A percentile compares a stretch with the other conserved stretches of the same genome.
These are phyloP conservation scores for Caenorhabditis virilis DNA, from an alignment of 2,888 invertebrate species.

Conservation along the genomic window DNA sequence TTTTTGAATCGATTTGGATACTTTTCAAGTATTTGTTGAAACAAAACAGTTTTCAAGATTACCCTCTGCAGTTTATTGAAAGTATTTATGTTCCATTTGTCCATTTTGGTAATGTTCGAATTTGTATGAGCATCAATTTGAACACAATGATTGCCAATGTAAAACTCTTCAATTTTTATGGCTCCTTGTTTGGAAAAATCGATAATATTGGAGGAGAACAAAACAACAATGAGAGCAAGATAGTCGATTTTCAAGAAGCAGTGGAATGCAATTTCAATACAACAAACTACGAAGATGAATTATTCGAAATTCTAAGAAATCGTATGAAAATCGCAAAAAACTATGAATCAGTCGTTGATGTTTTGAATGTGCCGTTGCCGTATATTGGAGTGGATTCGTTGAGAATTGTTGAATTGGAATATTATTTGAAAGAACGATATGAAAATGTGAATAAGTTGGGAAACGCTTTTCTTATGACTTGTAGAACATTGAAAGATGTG, in stretches of 20 bases:
- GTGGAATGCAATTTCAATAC: background rate
- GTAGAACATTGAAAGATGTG: background rate
- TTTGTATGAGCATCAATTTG: slow-evolving; percentile 8
- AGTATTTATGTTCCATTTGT: slow-evolving; percentile 18
- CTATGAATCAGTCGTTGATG: background rate
- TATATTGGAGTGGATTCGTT: slow-evolving; percentile 33
- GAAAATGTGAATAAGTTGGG: too few species aligned
- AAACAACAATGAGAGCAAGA: background rate
- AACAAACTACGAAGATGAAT: background rate
- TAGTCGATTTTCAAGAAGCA: background rate
- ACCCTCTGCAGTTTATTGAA: background rate
- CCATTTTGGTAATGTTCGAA: slow-evolving; percentile 32
- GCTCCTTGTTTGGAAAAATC: slow-evolving; percentile 15
- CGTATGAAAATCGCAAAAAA: slow-evolving; percentile 2
- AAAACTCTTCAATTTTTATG: slow-evolving; percentile 24
- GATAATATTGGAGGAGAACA: slow-evolving; percentile 3
- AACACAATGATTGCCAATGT: background rate
- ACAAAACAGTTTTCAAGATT: background rate
- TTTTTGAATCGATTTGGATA: slow-evolving; percentile 18
- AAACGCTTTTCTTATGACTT: background rate
- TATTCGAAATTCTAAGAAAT: background rate
- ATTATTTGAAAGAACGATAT: background rate
- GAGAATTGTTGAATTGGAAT: slow-evolving; percentile 24
- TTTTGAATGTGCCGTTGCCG: slow-evolving; percentile 1
- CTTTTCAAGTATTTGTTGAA: slow-evolving; percentile 7